These are phyloP conservation scores for Rhysida immarginata DNA, from an alignment of 1,140 invertebrate species.

Conservation along the genomic window DNA sequence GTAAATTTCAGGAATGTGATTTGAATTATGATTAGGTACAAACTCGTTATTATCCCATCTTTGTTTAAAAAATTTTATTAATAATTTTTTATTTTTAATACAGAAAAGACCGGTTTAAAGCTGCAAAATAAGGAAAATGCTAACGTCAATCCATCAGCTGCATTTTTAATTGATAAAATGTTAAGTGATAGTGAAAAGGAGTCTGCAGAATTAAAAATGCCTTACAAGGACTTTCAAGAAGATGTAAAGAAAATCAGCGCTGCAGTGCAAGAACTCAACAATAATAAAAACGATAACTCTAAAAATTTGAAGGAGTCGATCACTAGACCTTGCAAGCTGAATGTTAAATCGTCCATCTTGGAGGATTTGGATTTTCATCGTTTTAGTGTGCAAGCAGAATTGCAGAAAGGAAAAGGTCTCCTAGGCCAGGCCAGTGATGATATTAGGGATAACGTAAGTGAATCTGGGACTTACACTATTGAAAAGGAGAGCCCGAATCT, in stretches of 20 bases:
- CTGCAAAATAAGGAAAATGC: background rate
- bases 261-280: background rate
- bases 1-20: too few species aligned
- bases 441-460: conserved; percentile 48
- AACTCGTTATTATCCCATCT: too few species aligned
- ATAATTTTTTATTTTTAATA: too few species aligned
- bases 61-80: too few species aligned
- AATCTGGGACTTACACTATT: conserved; percentile 74
- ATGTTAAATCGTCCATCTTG: background rate
- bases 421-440: conserved; percentile 15
- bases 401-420: background rate
- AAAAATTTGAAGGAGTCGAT: background rate
- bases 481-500: conserved; percentile 59
- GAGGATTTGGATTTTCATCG: background rate
- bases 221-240: background rate
- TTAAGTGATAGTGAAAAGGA: conserved; percentile 15
- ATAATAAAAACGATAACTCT: background rate
- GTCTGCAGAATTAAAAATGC: conserved; percentile 2
- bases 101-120: too few species aligned
- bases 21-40: too few species aligned
- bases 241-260: background rate
- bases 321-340: too few species aligned
- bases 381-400: background rate
- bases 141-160: conserved; percentile 16
- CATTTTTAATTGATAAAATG: conserved; percentile 21